Base-by-base conservation (phyloP, 1,140 invertebrate species). In the Gonioctena quinquepunctata region DNA sequence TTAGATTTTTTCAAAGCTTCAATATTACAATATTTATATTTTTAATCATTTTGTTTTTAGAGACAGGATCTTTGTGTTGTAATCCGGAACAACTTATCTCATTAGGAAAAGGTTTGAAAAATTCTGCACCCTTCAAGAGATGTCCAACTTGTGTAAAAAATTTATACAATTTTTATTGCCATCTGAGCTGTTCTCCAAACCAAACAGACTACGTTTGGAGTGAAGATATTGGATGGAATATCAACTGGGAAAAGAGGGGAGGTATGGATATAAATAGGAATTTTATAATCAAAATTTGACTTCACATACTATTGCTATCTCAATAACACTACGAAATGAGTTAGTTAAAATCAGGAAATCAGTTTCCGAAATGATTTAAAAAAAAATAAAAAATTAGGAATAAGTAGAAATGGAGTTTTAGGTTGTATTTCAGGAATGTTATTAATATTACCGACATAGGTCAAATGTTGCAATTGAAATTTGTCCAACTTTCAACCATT, bases 131-230 rank as follows among this genome's bases (percentile, higher is more conserved):
- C 5, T 87, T 88, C 50, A 84, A 86, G 3, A 83, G 90, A 8
- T 91, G 90, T 76, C 86, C 87, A 6, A 87, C 86, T 0, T 91
- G 90, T 72, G 61, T 85, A 0, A 80, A 81, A 63, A 91, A 91
- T 71, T 83, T 90, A 54, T 84, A 84, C 1, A 76, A 84, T 18
- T 83, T 87, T 13, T 86, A 90, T 13, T 91, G 90, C 72, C 84
- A 87, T 70, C 84, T 90, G 76, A 88, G 86, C n/a, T 91, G 90
- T 79, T 83, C 83, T 1, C 82, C 86, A 1, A 84, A 89, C 64
- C 89, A 91, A 52, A 79, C 83, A 3, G 76, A 83, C 57, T 91
- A 87, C 72, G 69, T 87, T 28, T 28, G 27, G 8, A 28, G 8
- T 28, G 27, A 28, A 28, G 8, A 3, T 28, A 4, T 8, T 28